These are phyloP conservation scores for Lates japonicus DNA, from an alignment of 2,797 vertebrate species.

Conservation along the genomic window DNA sequence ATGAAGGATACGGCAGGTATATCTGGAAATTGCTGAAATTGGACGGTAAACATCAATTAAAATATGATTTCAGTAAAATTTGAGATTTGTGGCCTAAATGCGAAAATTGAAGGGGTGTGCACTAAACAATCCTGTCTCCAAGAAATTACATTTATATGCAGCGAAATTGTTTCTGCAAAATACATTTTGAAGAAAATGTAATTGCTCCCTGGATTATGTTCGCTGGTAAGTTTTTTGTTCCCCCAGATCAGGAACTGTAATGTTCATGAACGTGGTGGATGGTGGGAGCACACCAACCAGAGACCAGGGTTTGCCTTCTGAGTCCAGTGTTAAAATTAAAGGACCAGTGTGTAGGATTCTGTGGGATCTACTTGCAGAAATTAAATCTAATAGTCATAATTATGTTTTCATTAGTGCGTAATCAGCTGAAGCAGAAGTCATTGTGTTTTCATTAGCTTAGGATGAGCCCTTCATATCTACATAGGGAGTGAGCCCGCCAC, in stretches of 20 bases:
- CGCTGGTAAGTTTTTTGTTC: not conserved
- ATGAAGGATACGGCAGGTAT: conserved; percentile 39
- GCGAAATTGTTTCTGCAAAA: conserved; percentile 34
- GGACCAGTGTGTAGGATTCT: too few relatives aligned
- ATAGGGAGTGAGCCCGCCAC: too few relatives aligned
- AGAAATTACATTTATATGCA: conserved; percentile 31
- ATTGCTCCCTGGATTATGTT: conserved; percentile 45
- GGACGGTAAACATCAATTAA: conserved; percentile 65
- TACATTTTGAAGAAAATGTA: conserved; percentile 39
- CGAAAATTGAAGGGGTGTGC: conserved; percentile 33
- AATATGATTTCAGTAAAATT: conserved; percentile 25
- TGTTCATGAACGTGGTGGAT: not conserved
- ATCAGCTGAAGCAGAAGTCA: too few relatives aligned
- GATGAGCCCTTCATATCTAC: too few relatives aligned
- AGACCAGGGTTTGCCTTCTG: not conserved
- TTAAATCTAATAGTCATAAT: too few relatives aligned
- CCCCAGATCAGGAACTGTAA: not conserved
- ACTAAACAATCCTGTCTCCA: conserved; percentile 5
- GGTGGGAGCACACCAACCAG: not conserved
- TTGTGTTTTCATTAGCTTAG: too few relatives aligned
- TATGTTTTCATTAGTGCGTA: too few relatives aligned
- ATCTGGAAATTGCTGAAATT: conserved; percentile 51
- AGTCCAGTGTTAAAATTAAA: too few relatives aligned
- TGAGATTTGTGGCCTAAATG: conserved; percentile 48
- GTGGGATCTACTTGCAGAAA: too few relatives aligned